These are phyloP conservation scores for Cyprinus carpio DNA, from an alignment of 2,113 vertebrate genomes.

Conservation along the genomic window DNA sequence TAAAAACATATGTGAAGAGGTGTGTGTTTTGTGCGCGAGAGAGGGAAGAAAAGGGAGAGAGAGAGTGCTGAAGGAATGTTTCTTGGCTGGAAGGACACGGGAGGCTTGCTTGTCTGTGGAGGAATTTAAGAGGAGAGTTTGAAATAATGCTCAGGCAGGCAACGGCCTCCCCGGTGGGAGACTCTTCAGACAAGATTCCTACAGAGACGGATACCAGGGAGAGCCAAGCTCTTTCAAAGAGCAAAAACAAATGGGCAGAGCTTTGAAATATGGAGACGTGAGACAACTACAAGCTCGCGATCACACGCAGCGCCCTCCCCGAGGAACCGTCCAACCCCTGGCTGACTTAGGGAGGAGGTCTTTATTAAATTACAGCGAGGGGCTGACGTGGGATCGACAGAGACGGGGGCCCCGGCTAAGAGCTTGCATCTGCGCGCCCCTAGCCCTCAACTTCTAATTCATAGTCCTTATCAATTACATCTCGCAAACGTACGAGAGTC, in stretches of 20 bases:
- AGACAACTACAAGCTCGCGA: slow-evolving; percentile 52
- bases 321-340: slow-evolving; percentile 61
- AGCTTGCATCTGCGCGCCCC: slow-evolving; percentile 58
- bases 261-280: slow-evolving; percentile 58
- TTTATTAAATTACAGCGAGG: slow-evolving; percentile 71
- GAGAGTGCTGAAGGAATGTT: slow-evolving; percentile 59
- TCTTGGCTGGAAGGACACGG: slow-evolving; percentile 48
- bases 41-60: background rate
- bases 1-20: slow-evolving; percentile 38
- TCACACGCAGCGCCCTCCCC: slow-evolving; percentile 61
- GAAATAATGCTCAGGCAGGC: slow-evolving; percentile 64
- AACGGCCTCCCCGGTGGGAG: slow-evolving; percentile 50
- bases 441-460: slow-evolving; percentile 58
- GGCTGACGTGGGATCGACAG: slow-evolving; percentile 52
- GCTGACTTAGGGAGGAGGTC: slow-evolving; percentile 57
- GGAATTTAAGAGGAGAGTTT: slow-evolving; percentile 64
- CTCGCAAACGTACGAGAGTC: slow-evolving; percentile 27
- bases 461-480: slow-evolving; percentile 63
- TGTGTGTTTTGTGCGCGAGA: background rate
- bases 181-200: slow-evolving; percentile 59
- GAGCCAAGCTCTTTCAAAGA: slow-evolving; percentile 65
- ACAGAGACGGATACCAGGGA: slow-evolving; percentile 57
- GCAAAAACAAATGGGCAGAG: slow-evolving; percentile 60
- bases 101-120: slow-evolving; percentile 64
- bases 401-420: slow-evolving; percentile 38